A percentile compares a stretch with the other conserved stretches of the same genome.
Conservation (phyloP, 2,797 vertebrate species). For the Peromyscus aztecus region DNA sequence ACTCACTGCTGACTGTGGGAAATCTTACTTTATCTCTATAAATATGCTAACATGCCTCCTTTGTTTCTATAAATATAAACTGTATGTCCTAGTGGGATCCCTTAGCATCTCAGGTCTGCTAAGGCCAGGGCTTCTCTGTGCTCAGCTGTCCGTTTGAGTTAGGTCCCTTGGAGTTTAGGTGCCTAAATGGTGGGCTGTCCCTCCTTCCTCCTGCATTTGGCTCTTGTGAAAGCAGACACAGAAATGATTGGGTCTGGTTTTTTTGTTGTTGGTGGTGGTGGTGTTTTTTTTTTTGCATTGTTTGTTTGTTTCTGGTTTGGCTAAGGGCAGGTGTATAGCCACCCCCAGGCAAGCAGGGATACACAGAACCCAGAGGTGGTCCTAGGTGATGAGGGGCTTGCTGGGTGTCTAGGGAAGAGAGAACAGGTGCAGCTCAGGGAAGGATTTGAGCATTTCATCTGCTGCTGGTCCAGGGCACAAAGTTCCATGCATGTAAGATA, state of each 20-base stretch:
- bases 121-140: background rate
- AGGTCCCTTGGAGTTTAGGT: background rate
- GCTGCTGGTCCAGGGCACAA: background rate
- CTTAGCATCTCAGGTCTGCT: background rate
- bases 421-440: background rate
- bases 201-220: background rate
- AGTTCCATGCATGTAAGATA: too few relatives aligned
- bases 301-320: conserved; percentile 87
- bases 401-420: background rate
- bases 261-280: too few relatives aligned
- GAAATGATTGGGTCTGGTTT: conserved; percentile 91
- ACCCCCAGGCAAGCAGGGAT: rapidly evolving
- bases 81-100: background rate
- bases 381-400: background rate
- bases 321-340: conserved; percentile 75
- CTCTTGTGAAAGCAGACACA: conserved; percentile 88
- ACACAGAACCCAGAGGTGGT: background rate
- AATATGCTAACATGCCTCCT: background rate
- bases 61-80: conserved; percentile 18
- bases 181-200: background rate
- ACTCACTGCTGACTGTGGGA: conserved; percentile 17
- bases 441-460: background rate
- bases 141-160: background rate
- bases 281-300: conserved; percentile 67
- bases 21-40: background rate